Conservation (phyloP, 2,888 invertebrate species). For the Synanthedon andrenaeformis region DNA sequence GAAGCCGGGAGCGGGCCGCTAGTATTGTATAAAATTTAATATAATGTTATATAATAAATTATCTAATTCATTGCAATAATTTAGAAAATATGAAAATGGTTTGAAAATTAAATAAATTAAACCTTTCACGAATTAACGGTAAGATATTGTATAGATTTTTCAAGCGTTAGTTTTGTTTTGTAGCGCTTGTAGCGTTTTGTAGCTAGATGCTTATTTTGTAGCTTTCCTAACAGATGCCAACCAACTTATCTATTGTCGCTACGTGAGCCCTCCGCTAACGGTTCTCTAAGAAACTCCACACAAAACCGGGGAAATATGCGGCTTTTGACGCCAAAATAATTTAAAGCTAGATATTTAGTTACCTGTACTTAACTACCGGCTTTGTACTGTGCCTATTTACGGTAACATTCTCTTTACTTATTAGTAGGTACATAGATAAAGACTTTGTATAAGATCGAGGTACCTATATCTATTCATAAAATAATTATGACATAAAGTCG, state of each 20-base stretch:
- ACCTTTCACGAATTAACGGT: no score
- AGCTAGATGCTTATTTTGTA: slow-evolving; percentile 1
- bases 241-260: slow-evolving; percentile 11
- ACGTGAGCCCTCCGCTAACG: slow-evolving; percentile 16
- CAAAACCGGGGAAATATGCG: slow-evolving; percentile 13
- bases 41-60: no score
- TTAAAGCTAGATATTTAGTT: slow-evolving; percentile 2
- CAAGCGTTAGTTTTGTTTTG: not conserved
- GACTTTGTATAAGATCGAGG: no score
- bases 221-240: slow-evolving; percentile 1
- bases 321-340: slow-evolving; percentile 8
- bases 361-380: not conserved
- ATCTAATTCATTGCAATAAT: no score
- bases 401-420: slow-evolving; percentile 1
- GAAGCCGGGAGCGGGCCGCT: no score
- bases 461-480: no score
- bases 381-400: not conserved
- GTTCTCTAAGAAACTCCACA: slow-evolving; percentile 11
- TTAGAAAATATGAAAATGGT: no score
- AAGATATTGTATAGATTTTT: no score
- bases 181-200: no score
- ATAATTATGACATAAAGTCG: no score
- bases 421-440: slow-evolving; percentile 2
- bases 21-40: no score
- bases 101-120: no score